A percentile compares a stretch with the other conserved stretches of the same genome.
These are phyloP conservation scores for Okamejei kenojei DNA, from an alignment of 2,797 vertebrate species.

Conservation along the genomic window DNA sequence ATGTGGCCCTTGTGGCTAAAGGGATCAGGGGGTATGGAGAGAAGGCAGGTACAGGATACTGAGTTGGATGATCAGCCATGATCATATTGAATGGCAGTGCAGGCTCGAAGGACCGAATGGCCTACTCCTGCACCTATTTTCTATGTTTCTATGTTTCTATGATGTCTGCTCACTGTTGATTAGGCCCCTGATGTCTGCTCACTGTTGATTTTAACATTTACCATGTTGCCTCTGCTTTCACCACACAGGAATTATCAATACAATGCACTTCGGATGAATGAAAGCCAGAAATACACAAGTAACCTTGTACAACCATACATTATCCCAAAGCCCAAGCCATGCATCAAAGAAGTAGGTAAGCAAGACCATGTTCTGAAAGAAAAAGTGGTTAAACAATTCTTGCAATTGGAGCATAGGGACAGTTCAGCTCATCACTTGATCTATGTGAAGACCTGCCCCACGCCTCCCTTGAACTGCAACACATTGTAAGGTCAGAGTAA, in stretches of 20 bases:
- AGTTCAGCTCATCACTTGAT: neutral
- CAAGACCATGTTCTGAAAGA: neutral
- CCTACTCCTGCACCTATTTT: no score
- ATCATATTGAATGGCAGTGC: no score
- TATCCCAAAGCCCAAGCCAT: constrained; percentile 16
- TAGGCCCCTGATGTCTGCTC: neutral
- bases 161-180: no score
- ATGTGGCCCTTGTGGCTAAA: no score
- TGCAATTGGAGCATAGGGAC: neutral
- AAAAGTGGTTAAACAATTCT: neutral
- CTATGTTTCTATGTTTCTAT: no score
- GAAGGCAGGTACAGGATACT: no score
- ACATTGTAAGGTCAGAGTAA: neutral
- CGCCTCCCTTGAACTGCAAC: neutral
- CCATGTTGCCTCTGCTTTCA: neutral
- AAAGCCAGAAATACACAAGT: constrained; percentile 14
- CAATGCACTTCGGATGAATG: constrained; percentile 5
- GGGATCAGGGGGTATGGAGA: no score
- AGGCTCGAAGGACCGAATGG: no score
- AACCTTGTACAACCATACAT: neutral
- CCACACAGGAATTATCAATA: constrained; percentile 21
- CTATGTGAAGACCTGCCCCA: no score
- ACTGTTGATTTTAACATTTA: neutral
- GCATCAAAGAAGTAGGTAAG: constrained; percentile 29
- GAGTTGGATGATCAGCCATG: no score